Percentiles rank a stretch among this genome's conserved stretches.
phyloP scores from a whole-genome alignment of 2,888 invertebrate genomes.

The Geophilus truncorum region DNA sequence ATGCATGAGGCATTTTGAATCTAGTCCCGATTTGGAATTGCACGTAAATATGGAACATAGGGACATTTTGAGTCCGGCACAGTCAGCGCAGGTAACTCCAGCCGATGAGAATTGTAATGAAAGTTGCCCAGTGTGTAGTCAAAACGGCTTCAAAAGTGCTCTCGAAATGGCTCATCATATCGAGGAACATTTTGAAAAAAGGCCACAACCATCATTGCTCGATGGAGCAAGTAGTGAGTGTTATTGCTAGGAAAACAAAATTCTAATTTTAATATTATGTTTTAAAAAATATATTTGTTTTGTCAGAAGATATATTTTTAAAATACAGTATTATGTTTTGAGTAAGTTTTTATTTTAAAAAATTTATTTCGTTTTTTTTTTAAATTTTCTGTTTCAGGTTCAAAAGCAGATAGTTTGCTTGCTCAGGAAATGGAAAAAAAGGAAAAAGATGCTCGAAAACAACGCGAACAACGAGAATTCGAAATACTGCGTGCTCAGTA shows the following conservation, averaged over 20 bases:
- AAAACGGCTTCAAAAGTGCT: conserved; percentile 44
- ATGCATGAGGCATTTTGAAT: conserved; percentile 63
- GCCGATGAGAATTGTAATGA: conserved; percentile 37
- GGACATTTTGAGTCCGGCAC: conserved; percentile 66
- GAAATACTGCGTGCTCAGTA: conserved; percentile 75
- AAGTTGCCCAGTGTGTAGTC: conserved; percentile 47
- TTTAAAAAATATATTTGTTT: background rate
- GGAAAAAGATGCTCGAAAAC: conserved; percentile 63
- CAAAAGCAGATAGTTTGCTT: conserved; percentile 53
- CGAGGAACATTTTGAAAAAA: conserved; percentile 65
- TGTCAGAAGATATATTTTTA: background rate
- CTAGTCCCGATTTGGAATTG: conserved; percentile 65
- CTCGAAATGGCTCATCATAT: conserved; percentile 66
- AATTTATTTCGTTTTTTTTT: background rate
- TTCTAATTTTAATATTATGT: too few relatives aligned
- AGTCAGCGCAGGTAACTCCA: conserved; percentile 28
- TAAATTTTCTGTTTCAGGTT: conserved; percentile 33
- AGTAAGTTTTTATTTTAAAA: background rate
- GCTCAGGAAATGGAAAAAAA: conserved; percentile 56
- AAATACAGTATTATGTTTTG: background rate
- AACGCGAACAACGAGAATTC: conserved; percentile 73
- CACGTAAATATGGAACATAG: conserved; percentile 81
- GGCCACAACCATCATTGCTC: conserved; percentile 41
- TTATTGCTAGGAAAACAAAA: conserved; percentile 37
- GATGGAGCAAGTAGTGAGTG: conserved; percentile 38